Base-by-base conservation (phyloP, 2,113 vertebrate genomes). In the Gracilinanus agilis region DNA sequence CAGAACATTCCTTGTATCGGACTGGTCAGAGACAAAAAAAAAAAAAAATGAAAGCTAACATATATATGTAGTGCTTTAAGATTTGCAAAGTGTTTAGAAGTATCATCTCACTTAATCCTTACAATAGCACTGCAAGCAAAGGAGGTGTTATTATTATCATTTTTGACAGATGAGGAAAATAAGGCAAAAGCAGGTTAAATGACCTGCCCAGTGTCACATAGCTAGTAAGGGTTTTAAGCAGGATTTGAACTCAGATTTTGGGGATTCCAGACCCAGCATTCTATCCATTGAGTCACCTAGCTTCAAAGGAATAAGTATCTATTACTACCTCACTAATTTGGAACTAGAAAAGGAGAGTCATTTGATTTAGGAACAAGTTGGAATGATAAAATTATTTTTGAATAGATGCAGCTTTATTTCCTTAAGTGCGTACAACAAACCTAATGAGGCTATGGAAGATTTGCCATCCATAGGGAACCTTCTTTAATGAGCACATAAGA, bases 371-470 rank as follows among this genome's bases (percentile, higher is more conserved):
- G 90, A 88, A 53, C n/a, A 83, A 27, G 90, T 8, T 13, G 3
- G 34, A 58, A 53, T 24, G 55, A 83, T 9, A 44, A 54, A 53
- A 56, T 40, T 55, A 58, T 25, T 91, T 56, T 75, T 49, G 94
- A 91, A 89, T 75, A 55, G 24, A 27, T 90, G 61, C n/a, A 83
- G 67, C n/a, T 83, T 83, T 83, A 83, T 83, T 83, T 83, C n/a
- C 34, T 83, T 83, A 83, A 83, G 67, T 83, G 67, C 34, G 21
- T 83, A 83, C 40, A 83, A 83, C 67, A 83, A 40, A 83, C n/a
- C 67, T 83, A 83, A 83, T 40, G 67, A 83, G 67, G 67, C n/a
- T 40, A 40, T 2, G 67, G 67, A 83, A 83, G 67, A 83, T 83
- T 83, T 83, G 67, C 67, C 67, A 83, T 83, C 67, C 67, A 83